phyloP scores from a whole-genome alignment of 2,888 invertebrate species.

The Leptinotarsa rubiginosa region DNA sequence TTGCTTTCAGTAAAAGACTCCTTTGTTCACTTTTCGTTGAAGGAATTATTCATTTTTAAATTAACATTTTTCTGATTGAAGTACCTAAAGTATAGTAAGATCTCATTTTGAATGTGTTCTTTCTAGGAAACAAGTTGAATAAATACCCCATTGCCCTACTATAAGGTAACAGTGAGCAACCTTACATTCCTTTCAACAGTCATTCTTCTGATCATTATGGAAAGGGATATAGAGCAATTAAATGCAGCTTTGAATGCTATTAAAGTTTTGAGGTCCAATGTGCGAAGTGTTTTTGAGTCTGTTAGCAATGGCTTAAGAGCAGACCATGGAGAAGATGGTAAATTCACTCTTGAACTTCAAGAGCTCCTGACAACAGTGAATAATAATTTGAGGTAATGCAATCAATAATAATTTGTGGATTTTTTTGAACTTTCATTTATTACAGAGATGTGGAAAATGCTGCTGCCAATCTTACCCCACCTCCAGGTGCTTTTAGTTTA shows the following conservation, averaged over 20 bases:
- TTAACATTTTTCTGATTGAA: too few species aligned
- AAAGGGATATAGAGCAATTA: conserved; percentile 74
- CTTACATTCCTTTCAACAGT: too few species aligned
- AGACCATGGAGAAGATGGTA: conserved; percentile 82
- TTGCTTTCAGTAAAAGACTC: too few species aligned
- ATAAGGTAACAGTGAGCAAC: too few species aligned
- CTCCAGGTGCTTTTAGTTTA: conserved; percentile 84
- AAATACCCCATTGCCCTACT: too few species aligned
- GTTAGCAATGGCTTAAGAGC: conserved; percentile 84
- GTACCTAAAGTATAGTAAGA: too few species aligned
- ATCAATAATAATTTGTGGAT: neutral
- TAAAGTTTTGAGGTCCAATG: conserved; percentile 83
- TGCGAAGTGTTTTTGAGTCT: conserved; percentile 86
- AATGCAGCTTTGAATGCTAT: conserved; percentile 80
- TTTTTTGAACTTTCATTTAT: conserved; percentile 26
- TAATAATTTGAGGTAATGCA: conserved; percentile 76
- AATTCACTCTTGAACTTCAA: conserved; percentile 81
- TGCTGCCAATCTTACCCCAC: conserved; percentile 77
- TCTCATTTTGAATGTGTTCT: too few species aligned
- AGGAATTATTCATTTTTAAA: too few species aligned
- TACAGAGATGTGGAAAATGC: conserved; percentile 85
- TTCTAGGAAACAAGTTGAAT: too few species aligned
- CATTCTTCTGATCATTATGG: conserved; percentile 48
- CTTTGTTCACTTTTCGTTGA: too few species aligned
- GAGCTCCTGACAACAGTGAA: conserved; percentile 84